These are phyloP conservation scores for Iguana delicatissima DNA, from an alignment of 2,797 vertebrate genomes.

Conservation along the genomic window DNA sequence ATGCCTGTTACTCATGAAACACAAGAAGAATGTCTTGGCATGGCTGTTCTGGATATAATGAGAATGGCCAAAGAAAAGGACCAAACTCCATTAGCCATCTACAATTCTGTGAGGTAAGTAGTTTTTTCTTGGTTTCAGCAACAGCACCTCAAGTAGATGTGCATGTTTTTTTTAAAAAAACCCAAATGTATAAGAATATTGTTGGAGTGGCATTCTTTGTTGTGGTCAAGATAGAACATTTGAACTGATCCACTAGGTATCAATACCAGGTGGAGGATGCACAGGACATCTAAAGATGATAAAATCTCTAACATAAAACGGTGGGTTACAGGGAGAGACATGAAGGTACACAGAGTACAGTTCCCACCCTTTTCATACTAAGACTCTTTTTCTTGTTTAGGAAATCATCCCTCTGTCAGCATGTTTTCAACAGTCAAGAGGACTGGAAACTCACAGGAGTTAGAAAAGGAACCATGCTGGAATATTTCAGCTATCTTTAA, in stretches of 20 bases:
- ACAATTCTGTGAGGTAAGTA: constrained; percentile 89
- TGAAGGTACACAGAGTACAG: background rate
- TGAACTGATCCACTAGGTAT: background rate
- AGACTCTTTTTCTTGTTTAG: background rate
- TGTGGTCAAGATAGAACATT: rapidly evolving
- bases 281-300: background rate
- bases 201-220: background rate
- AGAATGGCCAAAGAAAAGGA: constrained; percentile 92
- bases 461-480: background rate
- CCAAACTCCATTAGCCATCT: constrained; percentile 90
- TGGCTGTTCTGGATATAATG: constrained; percentile 99
- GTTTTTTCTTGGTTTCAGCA: background rate
- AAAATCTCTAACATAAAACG: background rate
- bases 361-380: background rate
- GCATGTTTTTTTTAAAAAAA: background rate
- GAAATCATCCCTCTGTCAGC: background rate
- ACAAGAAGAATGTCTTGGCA: constrained; percentile 96
- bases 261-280: background rate
- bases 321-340: background rate
- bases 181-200: background rate
- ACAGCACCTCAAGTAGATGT: background rate
- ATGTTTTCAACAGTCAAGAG: background rate
- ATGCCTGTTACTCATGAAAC: constrained; percentile 91
- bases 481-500: background rate
- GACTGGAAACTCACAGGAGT: background rate